Evolutionary conservation across 2,888 invertebrate species (phyloP).

Genomic region (Acrobasis consociella): DNA sequence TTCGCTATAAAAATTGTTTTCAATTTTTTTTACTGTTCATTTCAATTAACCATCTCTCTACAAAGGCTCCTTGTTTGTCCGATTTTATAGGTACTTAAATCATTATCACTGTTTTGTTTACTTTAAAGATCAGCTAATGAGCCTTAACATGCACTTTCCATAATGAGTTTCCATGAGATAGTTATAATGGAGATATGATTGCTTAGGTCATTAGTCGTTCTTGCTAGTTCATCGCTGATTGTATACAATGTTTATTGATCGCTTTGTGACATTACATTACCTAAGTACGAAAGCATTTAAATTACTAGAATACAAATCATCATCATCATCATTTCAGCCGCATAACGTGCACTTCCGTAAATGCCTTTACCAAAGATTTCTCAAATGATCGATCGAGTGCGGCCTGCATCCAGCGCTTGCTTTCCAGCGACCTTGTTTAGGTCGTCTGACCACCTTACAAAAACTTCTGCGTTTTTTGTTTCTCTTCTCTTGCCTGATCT

Average conservation of each 20-base stretch:
- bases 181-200: slow-evolving; percentile 25
- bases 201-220: slow-evolving; percentile 26
- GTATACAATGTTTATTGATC: background rate
- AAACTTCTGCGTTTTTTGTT: no score
- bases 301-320: no score
- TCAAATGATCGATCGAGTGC: no score
- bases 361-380: no score
- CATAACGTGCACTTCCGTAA: no score
- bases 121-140: slow-evolving; percentile 8
- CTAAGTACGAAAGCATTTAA: background rate
- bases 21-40: background rate
- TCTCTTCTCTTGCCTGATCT: no score
- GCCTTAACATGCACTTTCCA: slow-evolving; percentile 23
- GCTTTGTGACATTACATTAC: background rate
- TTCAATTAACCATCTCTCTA: no score
- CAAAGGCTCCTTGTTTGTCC: no score
- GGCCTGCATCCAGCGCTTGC: no score
- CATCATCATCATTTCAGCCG: no score
- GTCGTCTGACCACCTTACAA: no score
- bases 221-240: slow-evolving; percentile 21
- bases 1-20: background rate
- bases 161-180: slow-evolving; percentile 22
- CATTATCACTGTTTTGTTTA: background rate
- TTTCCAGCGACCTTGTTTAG: no score
- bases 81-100: background rate